Percentiles rank a stretch among this genome's conserved stretches.
phyloP scores from a whole-genome alignment of 2,113 vertebrate species.

The Zapus hudsonius region DNA sequence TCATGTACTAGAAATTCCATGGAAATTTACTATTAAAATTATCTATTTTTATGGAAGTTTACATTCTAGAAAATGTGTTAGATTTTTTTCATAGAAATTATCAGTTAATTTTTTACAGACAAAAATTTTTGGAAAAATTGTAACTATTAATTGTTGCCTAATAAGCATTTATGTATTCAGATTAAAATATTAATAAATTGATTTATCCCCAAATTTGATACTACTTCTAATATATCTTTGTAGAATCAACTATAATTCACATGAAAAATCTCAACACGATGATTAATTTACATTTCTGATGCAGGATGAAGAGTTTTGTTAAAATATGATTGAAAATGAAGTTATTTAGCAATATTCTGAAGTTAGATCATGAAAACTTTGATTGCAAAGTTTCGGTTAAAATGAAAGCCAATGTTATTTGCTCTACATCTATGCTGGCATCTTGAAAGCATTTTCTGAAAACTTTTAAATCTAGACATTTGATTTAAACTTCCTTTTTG shows the following conservation, averaged over 20 bases:
- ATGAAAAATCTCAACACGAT: background rate
- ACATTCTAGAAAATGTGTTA: background rate
- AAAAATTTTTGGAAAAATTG: background rate
- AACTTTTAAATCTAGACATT: background rate
- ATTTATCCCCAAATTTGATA: background rate
- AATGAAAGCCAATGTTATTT: background rate
- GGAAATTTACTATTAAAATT: background rate
- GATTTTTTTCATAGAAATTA: background rate
- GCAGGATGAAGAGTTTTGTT: background rate
- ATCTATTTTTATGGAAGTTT: background rate
- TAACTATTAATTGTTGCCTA: background rate
- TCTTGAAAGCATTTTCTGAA: background rate
- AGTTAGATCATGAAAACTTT: background rate
- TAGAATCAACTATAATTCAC: background rate
- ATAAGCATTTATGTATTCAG: background rate
- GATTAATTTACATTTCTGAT: background rate
- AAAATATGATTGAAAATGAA: background rate
- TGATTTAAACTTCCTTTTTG: constrained; percentile 30
- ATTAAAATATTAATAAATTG: background rate
- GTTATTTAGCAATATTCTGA: background rate
- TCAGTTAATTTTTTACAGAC: background rate
- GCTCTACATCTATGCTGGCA: background rate
- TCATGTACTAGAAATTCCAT: too few relatives aligned
- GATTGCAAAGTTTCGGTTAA: constrained; percentile 7
- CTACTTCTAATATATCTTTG: constrained; percentile 23